A percentile compares a stretch with the other conserved stretches of the same genome.
phyloP scores from a whole-genome alignment of 2,888 invertebrate genomes.

The Drosophila anomalata region DNA sequence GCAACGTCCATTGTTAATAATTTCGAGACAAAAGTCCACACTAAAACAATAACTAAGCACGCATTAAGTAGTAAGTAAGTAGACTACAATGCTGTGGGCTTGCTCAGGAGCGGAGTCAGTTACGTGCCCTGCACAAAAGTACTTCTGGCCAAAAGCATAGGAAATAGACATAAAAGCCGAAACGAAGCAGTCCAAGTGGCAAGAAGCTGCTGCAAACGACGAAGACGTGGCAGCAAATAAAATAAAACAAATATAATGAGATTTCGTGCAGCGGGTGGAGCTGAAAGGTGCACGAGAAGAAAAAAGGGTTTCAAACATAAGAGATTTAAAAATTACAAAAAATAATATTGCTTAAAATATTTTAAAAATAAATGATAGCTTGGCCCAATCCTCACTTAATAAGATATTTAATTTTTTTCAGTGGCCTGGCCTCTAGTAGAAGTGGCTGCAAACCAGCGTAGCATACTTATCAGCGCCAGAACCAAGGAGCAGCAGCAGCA shows the following conservation, averaged over 20 bases:
- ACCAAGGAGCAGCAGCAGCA: constrained; percentile 31
- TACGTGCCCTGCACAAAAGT: constrained; percentile 35
- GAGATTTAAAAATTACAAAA: neutral
- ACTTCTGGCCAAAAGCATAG: constrained; percentile 27
- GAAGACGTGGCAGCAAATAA: constrained; percentile 68
- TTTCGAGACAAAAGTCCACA: constrained; percentile 74
- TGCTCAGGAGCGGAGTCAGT: constrained; percentile 37
- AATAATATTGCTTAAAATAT: neutral
- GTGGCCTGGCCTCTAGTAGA: constrained; percentile 20
- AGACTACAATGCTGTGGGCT: constrained; percentile 65
- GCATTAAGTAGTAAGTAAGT: constrained; percentile 76
- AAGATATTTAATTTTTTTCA: neutral
- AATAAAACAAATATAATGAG: constrained; percentile 82
- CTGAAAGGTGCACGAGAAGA: neutral
- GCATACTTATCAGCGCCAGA: constrained; percentile 74
- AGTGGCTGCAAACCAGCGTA: constrained; percentile 48
- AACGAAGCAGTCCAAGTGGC: constrained; percentile 38
- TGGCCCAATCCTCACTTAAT: neutral
- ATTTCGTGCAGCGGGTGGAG: constrained; percentile 72
- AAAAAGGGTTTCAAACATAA: neutral
- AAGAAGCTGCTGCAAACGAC: constrained; percentile 41
- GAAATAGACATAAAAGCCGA: constrained; percentile 46
- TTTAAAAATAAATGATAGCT: neutral
- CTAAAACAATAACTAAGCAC: constrained; percentile 79
- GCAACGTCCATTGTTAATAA: constrained; percentile 72